phyloP scores from a whole-genome alignment of 2,113 vertebrate genomes.

The Dendropsophus ebraccatus region DNA sequence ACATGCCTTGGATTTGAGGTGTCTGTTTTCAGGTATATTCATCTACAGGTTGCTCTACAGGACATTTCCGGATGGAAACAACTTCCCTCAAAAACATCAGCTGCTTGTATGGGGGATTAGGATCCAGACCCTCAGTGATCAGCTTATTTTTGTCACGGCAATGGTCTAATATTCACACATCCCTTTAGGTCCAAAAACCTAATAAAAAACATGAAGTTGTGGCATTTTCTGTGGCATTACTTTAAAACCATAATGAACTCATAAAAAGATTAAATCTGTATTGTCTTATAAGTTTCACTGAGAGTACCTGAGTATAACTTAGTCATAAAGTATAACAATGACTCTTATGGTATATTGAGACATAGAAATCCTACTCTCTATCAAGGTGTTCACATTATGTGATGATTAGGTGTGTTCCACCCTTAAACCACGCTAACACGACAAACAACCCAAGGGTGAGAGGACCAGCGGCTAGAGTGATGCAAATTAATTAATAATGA shows the following conservation, averaged over 20 bases:
- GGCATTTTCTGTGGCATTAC: background rate
- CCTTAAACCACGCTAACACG: slow-evolving; percentile 17
- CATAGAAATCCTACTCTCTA: background rate
- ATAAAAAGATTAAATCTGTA: background rate
- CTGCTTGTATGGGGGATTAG: too few relatives aligned
- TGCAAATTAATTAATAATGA: slow-evolving; percentile 53
- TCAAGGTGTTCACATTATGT: background rate
- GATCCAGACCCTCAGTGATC: too few relatives aligned
- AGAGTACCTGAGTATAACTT: background rate
- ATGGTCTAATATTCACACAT: too few relatives aligned
- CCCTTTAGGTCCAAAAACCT: too few relatives aligned
- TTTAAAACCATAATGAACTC: background rate
- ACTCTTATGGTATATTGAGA: background rate
- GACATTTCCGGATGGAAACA: too few relatives aligned
- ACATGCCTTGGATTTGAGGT: too few relatives aligned
- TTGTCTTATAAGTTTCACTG: background rate
- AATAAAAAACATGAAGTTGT: too few relatives aligned
- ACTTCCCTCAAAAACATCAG: too few relatives aligned
- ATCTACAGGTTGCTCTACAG: too few relatives aligned
- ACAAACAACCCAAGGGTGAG: slow-evolving; percentile 37
- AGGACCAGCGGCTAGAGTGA: slow-evolving; percentile 39
- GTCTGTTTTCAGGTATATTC: too few relatives aligned
- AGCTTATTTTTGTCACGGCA: too few relatives aligned
- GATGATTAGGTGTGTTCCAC: slow-evolving; percentile 29
- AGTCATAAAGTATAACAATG: background rate